phyloP scores from a whole-genome alignment of 1,140 invertebrate species.

The Mya arenaria region DNA sequence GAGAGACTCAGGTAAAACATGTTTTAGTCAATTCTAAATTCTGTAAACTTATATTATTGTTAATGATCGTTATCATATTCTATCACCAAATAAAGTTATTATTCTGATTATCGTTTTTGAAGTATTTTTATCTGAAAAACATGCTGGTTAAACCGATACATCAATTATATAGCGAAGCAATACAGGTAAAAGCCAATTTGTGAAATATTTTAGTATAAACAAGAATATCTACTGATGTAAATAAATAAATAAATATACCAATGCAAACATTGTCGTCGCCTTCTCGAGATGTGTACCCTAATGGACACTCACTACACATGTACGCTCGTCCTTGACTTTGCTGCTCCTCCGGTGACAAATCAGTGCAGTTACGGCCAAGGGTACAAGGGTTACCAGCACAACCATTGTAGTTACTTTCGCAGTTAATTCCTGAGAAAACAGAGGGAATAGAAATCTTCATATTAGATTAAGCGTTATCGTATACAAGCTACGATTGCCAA shows the following conservation, averaged over 20 bases:
- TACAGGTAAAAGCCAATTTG: too few species aligned
- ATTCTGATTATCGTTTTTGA: too few species aligned
- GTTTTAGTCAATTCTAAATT: background rate
- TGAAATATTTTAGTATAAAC: background rate
- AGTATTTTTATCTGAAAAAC: too few species aligned
- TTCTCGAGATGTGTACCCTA: constrained; percentile 11
- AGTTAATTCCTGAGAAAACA: constrained; percentile 26
- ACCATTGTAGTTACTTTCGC: constrained; percentile 18
- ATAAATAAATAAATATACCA: background rate
- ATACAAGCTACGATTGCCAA: too few species aligned
- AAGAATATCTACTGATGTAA: background rate
- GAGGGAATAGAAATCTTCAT: too few species aligned
- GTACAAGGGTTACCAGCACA: constrained; percentile 21
- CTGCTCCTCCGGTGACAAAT: background rate
- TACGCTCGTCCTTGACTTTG: background rate
- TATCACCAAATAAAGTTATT: too few species aligned
- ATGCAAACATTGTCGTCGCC: background rate
- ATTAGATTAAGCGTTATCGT: too few species aligned
- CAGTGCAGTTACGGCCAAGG: background rate
- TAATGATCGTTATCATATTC: too few species aligned
- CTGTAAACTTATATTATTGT: too few species aligned
- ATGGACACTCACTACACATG: constrained; percentile 6
- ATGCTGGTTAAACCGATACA: too few species aligned
- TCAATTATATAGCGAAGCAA: too few species aligned
- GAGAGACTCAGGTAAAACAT: background rate